Base-by-base conservation (phyloP, 2,797 vertebrate species). In the Melanotaenia nigrans region DNA sequence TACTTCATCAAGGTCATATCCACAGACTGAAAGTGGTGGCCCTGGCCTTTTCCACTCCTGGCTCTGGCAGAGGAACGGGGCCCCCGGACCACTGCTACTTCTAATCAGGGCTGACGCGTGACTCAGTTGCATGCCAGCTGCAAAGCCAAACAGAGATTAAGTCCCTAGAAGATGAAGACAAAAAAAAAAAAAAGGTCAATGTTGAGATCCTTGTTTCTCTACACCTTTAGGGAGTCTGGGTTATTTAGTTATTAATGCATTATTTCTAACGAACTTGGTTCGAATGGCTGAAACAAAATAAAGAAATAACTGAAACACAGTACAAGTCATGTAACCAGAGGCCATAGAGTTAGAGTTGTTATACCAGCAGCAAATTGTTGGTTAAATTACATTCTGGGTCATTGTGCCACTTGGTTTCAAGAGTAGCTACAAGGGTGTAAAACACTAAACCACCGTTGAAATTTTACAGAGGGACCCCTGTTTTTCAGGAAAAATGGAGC, bases 71-170 rank as follows among this genome's bases (percentile, higher is more conserved):
- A 90, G 89, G 84, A 87, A 88, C 49, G 83, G 81, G 88, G 88
- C 91, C 92, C 68, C 84, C 87, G 85, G 92, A 90, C 88, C 83
- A 87, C 88, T 92, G 92, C 90, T 92, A 92, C 92, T 93, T 93
- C 93, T 95, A 95, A 95, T 95, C 93, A 91, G 89, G 91, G 89
- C 89, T 94, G 95, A 95, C 90, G 92, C 81, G 91, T 95, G 95
- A 95, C 94, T 95, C 94, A 94, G 93, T 92, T 78, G 90, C 89
- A 92, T 90, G 92, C 92, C 93, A 93, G 92, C 88, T 92, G 87
- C 82, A 88, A 88, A 88, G 92, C 90, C 87, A 89, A 90, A 90
- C 83, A 77, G 81, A 86, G 89, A 93, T 93, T 93, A 89, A 93
- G 91, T 92, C 92, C 92, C 88, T 87, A 87, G 92, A 94, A 92